Percentiles rank a stretch among this genome's conserved stretches.
Conservation (phyloP, 1,140 invertebrate species). For the Maconellicoccus hirsutus region DNA sequence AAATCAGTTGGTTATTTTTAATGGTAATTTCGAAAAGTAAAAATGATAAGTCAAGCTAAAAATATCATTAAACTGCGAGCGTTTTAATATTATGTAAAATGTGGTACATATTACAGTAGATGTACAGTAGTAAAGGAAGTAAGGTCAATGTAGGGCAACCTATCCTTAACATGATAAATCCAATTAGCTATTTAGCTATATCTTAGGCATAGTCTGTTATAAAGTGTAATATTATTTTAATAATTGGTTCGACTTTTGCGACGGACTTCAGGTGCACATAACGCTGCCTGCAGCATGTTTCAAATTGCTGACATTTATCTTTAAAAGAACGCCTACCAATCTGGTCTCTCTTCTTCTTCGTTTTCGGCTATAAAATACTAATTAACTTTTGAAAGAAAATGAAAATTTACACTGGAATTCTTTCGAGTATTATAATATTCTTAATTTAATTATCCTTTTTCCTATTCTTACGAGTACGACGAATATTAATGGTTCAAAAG, state of each 20-base stretch:
- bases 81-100: background rate
- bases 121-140: constrained; percentile 3
- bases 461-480: too few relatives aligned
- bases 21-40: too few relatives aligned
- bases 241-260: constrained; percentile 17
- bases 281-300: background rate
- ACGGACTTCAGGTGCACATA: background rate
- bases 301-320: constrained; percentile 21
- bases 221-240: constrained; percentile 21
- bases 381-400: background rate
- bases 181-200: background rate
- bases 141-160: background rate
- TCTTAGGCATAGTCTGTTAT: background rate
- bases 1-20: too few relatives aligned
- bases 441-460: constrained; percentile 10
- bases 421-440: background rate
- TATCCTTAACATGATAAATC: background rate
- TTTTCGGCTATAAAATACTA: constrained; percentile 13
- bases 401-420: background rate
- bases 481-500: too few relatives aligned
- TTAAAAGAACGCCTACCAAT: background rate
- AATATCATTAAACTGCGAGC: background rate
- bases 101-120: background rate
- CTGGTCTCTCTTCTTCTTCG: background rate
- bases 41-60: too few relatives aligned